Base-by-base conservation (phyloP, 2,113 vertebrate genomes). In the Lamprotornis superbus region DNA sequence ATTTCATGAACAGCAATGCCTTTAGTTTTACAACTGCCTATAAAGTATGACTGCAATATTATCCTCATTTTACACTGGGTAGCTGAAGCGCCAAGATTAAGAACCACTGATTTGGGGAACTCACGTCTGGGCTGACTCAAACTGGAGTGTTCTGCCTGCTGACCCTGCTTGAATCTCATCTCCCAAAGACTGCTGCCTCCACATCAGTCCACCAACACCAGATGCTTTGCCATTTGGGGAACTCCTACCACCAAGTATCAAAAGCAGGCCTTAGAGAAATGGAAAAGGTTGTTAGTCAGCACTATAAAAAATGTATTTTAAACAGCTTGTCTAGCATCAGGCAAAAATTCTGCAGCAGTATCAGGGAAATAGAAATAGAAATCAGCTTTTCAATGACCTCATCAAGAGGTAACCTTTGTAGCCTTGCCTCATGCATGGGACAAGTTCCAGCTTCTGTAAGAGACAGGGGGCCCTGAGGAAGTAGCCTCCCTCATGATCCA, bases 291-390 rank as follows among this genome's bases (percentile, higher is more conserved):
- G 67, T 59, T 67, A 94, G 25, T 42, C 56, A 82, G 49, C 39
- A 60, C 27, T 85, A 15, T 5, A 39, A 56, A 84, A 80, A 87
- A 40, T 17, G 22, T 42, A 25, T 64, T 91, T 87, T 89, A 82
- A 79, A 23, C 14, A 42, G 33, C 44, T 78, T 91, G 30, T 22
- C 35, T 44, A 74, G 20, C 21, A 87, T 84, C 39, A 76, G 28
- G 28, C 4, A 75, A 79, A 96, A 89, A 79, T 68, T 68, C 74
- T 87, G 57, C 37, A 19, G 40, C 22, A 52, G 30, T 52, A 19
- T 75, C 33, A 84, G 57, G 22, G 37, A 79, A n/a, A n/a, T 37
- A 87, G 74, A 95, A 93, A 91, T 49, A 95, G 61, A 79, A 96
- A 93, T 5, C 11, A n/a, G 8, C 25, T 71, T 94, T 87, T 93